These are phyloP conservation scores for Anguilla japonica DNA, from an alignment of 2,113 vertebrate species.

Conservation along the genomic window DNA sequence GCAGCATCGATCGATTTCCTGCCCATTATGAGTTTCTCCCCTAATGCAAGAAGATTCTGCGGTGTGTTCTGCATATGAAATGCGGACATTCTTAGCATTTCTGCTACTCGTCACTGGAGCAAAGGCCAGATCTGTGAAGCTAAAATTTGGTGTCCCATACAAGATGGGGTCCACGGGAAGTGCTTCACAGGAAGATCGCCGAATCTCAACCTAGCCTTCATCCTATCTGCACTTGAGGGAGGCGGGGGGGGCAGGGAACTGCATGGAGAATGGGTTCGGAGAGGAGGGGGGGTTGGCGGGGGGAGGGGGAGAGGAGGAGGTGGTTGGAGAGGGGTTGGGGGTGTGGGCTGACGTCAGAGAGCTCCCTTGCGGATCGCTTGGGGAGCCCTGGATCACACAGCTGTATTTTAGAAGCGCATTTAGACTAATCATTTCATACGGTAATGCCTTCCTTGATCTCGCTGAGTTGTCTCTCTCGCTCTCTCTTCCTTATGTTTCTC, in stretches of 20 bases:
- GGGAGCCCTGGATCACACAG: slow-evolving; percentile 40
- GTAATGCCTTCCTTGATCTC: slow-evolving; percentile 45
- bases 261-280: background rate
- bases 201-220: background rate
- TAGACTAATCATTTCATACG: slow-evolving; percentile 61
- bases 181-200: background rate
- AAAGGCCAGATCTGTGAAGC: background rate
- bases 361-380: slow-evolving; percentile 28
- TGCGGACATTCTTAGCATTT: background rate
- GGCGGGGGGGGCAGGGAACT: background rate
- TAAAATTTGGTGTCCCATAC: background rate
- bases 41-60: no score
- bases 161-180: background rate
- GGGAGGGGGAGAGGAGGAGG: background rate
- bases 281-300: slow-evolving; percentile 15
- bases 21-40: no score
- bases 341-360: slow-evolving; percentile 33
- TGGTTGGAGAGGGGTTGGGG: slow-evolving; percentile 17
- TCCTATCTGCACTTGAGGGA: background rate
- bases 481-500: slow-evolving; percentile 41
- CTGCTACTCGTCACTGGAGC: background rate
- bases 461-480: slow-evolving; percentile 38
- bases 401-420: slow-evolving; percentile 59
- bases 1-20: background rate
- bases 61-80: background rate